Base-by-base conservation (phyloP, 2,888 invertebrate species). In the Itoplectis maculator region DNA sequence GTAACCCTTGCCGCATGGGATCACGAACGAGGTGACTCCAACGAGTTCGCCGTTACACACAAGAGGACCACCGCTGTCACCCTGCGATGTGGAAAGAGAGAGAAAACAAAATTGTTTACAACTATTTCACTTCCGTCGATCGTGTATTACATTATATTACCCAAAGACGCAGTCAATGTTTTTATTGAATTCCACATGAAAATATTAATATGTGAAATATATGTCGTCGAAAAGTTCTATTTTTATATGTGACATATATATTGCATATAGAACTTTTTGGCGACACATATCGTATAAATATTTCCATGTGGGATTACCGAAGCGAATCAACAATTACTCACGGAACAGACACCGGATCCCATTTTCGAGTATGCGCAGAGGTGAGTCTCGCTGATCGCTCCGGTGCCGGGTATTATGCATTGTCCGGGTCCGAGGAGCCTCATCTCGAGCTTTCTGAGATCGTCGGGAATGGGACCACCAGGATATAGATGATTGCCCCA, bases 1-100 rank as follows among this genome's bases (percentile, higher is more conserved):
- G 29, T 59, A 20, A 9, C 84, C 85, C 15, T 35, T 23, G 7
- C 74, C 85, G n/a, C 86, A 87, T 7, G 65, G 66, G 7, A 68
- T 29, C n/a, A 61, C 80, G 54, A 70, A 79, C 13, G 87, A 86
- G 8, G 75, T 63, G 13, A 87, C 73, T 35, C 86, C 87, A 11
- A 86, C 40, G 35, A 87, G 35, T 56, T 70, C 47, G 2, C 70
- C 79, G 2, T 83, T 63, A 20, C 35, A 11, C 5, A 75, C 77
- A 6, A 87, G 61, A 9, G 86, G 80, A n/a, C 87, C 81, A 15
- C 87, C 87, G 23, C 83, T 85, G 66, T 86, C 87, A 54, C 87
- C 86, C 86, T 86, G n/a, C n/a, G n/a, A n/a, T n/a, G n/a, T n/a
- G n/a, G n/a, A n/a, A 11, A 40, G 61, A 68, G 81, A 79, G 61